Evolutionary conservation across 2,888 invertebrate genomes (phyloP), one percentile per base, ranked within the genome.

Genomic region (Choreutis nemorana): DNA sequence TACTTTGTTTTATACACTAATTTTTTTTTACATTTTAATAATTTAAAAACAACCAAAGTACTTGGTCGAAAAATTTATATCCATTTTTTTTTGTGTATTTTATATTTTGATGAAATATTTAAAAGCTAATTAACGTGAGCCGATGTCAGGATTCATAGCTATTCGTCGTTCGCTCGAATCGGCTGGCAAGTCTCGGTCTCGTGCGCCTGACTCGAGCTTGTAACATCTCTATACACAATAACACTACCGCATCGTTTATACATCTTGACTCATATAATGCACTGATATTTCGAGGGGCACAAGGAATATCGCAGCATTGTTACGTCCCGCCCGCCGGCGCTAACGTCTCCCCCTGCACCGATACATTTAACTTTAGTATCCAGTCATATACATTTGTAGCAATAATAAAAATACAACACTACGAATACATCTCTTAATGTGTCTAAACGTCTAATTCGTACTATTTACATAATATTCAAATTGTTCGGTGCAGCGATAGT

Each of bases 21-120:
- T 75, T 77, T 78, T 78, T 65, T 78, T 78, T 78, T 77, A 77
- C 73, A 75, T 78, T 77, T 78, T 78, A 78, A 78, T 78, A 78
- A 78, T 78, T 78, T 78, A 78, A 78, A 73, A 75, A 77, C 77
- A 77, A 78, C 78, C 77, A 78, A n/a, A n/a, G 71, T 71, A 70
- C 63, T 75, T 70, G 78, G 78, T 77, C 73, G 78, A 70, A 66
- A 75, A 75, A 72, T 77, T 78, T 75, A 75, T 75, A 73, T 75
- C 70, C 73, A 70, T 75, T 73, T 77, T 73, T 55, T 78, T 77
- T 77, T 77, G 77, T 75, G 70, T 77, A 77, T 78, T 77, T 77
- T 78, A 77, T 77, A 72, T 75, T 78, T 77, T 78, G 71, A 77
- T 77, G 77, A 77, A 75, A 72, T 75, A 77, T 77, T 75, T 77